Evolutionary conservation across 2,888 invertebrate species (phyloP).

Genomic region (Cheilosia vulpina): DNA sequence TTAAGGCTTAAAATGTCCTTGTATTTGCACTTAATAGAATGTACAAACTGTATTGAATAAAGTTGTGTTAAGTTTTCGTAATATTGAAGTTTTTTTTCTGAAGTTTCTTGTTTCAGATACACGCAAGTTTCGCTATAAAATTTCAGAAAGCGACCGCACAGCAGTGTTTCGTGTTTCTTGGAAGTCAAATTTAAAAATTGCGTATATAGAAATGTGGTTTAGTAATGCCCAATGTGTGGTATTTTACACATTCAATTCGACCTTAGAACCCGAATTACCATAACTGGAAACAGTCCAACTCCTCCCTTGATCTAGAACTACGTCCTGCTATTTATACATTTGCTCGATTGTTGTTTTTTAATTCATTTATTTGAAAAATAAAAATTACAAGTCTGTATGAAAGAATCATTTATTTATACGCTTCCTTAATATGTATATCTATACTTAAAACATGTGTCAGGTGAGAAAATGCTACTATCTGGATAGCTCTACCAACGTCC

Average conservation of each 20-base stretch:
- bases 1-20: conserved; percentile 10
- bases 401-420: conserved; percentile 23
- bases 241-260: too few species aligned
- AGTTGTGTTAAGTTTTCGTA: conserved; percentile 1
- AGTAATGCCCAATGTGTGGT: too few species aligned
- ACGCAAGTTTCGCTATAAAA: too few species aligned
- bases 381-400: conserved; percentile 34
- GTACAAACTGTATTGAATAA: conserved; percentile 25
- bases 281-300: too few species aligned
- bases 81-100: too few species aligned
- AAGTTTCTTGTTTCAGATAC: too few species aligned
- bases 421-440: conserved; percentile 14
- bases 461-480: conserved; percentile 5
- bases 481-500: conserved; percentile 39
- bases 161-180: too few species aligned
- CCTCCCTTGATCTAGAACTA: too few species aligned
- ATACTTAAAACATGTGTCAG: conserved; percentile 17
- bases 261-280: too few species aligned
- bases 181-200: too few species aligned
- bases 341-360: neutral
- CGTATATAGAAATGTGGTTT: too few species aligned
- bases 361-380: conserved; percentile 35
- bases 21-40: conserved; percentile 3
- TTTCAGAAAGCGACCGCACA: too few species aligned
- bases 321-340: neutral